Evolutionary conservation across 2,113 vertebrate genomes (phyloP), one percentile per base, ranked within the genome.

Genomic region (Phalacrocorax brasilianus): DNA sequence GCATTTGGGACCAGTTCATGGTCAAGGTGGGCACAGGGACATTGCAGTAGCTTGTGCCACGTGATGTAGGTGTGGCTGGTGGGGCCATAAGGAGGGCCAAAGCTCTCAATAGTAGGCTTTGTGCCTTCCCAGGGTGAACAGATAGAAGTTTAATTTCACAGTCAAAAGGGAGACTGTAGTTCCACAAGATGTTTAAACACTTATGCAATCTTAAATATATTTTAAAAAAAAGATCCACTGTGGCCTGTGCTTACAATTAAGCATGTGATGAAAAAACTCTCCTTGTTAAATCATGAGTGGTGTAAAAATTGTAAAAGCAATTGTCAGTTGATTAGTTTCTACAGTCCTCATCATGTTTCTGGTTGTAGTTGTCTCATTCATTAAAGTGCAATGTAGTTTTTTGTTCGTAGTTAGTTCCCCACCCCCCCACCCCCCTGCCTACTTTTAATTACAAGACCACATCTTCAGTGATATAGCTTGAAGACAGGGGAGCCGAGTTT

Each of bases 291-390:
- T 73, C 27, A 8, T 49, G 53, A 91, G 35, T 58, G 53, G 40
- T 76, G 72, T 84, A 91, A 84, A 94, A 85, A 76, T 62, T 62
- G 66, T 76, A 59, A 75, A 38, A 82, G 62, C n/a, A 45, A 24
- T 77, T 80, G 85, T 67, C 6, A 14, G 52, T 71, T 78, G 75
- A 78, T 96, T 93, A 28, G 73, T 95, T 78, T 91, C 44, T 65
- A 47, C 22, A 18, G 44, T 78, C 23, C 44, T 84, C 56, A 6
- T 85, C 44, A 6, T 75, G 72, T 88, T 94, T 75, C 71, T 95
- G 62, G 71, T 80, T 91, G 87, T 70, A 91, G 74, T 62, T 87
- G n/a, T 91, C 59, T 91, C 38, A 33, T 92, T 97, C 71, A 35
- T 89, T 96, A 38, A 84, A 89, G 49, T 33, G n/a, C 58, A 63